phyloP scores from a whole-genome alignment of 1,140 invertebrate species.

The Choristoneura fumiferana region DNA sequence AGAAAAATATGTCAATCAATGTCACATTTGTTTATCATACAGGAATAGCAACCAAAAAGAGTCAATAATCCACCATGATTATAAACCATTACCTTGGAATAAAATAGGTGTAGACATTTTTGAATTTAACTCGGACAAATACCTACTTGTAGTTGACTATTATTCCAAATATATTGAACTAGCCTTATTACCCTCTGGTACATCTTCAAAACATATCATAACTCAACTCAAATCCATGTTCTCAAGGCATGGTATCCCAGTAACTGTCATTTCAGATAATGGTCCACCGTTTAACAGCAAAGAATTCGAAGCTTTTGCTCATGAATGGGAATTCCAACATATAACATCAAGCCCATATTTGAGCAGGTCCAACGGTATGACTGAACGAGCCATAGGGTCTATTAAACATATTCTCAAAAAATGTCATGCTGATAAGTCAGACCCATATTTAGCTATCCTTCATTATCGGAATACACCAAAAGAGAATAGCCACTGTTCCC shows the following conservation, averaged over 20 bases:
- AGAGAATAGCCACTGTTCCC: no score
- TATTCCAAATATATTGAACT: constrained; percentile 41
- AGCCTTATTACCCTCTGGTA: constrained; percentile 23
- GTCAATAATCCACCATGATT: constrained; percentile 40
- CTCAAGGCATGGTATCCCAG: constrained; percentile 32
- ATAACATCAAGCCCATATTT: no score
- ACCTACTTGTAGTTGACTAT: constrained; percentile 37
- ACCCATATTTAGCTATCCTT: no score
- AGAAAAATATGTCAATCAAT: constrained; percentile 54
- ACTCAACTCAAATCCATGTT: constrained; percentile 38
- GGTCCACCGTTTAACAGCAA: no score
- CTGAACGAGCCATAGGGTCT: no score
- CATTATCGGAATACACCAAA: no score
- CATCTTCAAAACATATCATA: constrained; percentile 30
- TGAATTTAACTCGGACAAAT: constrained; percentile 48
- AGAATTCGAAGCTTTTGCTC: no score
- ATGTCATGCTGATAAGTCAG: no score
- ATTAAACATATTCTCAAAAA: no score
- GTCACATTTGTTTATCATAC: constrained; percentile 43
- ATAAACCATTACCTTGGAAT: constrained; percentile 43
- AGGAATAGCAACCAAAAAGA: constrained; percentile 42
- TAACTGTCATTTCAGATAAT: constrained; percentile 27
- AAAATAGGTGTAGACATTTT: constrained; percentile 37
- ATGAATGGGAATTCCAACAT: no score
- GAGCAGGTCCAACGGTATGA: no score